Evolutionary conservation across 37 sponge, comb jelly and placozoan species (phyloP).

Genomic region (Beroe forskalii): DNA sequence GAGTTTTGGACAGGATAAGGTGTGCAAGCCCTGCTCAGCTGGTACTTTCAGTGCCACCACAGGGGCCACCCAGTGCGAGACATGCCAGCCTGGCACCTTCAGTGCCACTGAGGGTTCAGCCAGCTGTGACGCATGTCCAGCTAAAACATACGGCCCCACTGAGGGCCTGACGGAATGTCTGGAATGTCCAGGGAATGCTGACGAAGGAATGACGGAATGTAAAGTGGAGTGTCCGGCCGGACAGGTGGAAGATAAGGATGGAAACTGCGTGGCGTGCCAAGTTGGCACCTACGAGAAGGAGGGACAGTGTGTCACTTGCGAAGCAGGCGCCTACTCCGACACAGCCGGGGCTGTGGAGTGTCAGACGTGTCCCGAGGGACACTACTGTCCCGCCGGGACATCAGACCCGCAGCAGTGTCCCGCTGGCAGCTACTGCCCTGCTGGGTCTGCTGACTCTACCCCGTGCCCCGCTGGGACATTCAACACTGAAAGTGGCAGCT

Average conservation of each 20-base stretch:
- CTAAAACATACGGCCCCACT: background rate
- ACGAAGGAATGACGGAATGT: background rate
- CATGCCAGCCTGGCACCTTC: background rate
- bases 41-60: background rate
- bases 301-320: background rate
- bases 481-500: background rate
- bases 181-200: background rate
- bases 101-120: background rate
- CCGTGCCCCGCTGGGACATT: slow-evolving; percentile 39
- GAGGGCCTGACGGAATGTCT: background rate
- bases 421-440: background rate
- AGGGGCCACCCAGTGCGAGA: background rate
- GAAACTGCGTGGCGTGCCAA: background rate
- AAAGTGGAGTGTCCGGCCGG: slow-evolving; percentile 10
- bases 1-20: background rate
- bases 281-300: background rate
- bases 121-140: background rate
- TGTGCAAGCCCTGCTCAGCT: slow-evolving; percentile 1
- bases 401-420: background rate
- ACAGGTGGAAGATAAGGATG: background rate
- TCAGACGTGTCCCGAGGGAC: background rate
- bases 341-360: background rate
- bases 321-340: background rate
- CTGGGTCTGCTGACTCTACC: background rate
- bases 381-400: slow-evolving; percentile 17